Conservation (phyloP, 2,113 vertebrate species). For the Cnemophilus loriae region DNA sequence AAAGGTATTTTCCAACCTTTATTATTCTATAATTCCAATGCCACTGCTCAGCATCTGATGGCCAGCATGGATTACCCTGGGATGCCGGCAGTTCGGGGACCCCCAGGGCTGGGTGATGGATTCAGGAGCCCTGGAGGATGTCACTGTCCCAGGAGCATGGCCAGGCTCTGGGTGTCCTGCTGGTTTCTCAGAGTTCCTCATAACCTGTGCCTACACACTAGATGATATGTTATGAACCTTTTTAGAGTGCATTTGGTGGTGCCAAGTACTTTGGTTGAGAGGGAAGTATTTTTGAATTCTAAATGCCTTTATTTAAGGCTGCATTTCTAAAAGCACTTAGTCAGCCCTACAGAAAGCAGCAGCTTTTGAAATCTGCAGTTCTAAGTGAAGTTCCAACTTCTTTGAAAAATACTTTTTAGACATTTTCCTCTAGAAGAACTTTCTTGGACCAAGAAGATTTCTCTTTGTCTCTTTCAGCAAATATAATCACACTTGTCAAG, state of each 20-base stretch:
- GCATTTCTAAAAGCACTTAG: neutral
- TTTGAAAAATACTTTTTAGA: neutral
- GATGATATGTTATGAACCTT: fast-evolving
- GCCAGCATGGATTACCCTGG: neutral
- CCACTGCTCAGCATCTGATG: neutral
- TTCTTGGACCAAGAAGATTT: neutral
- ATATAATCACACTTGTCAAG: neutral
- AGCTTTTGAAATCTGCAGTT: neutral
- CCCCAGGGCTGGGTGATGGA: neutral
- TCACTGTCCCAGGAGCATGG: fast-evolving
- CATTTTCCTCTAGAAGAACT: neutral
- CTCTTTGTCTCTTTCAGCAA: neutral
- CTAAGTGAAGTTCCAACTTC: neutral
- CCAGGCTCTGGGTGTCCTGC: neutral
- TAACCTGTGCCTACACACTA: fast-evolving
- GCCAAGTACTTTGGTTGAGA: neutral
- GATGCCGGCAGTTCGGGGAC: fast-evolving
- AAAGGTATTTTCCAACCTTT: neutral
- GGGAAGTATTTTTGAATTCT: neutral
- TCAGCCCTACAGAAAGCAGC: neutral
- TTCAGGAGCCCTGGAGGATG: neutral
- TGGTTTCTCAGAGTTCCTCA: neutral
- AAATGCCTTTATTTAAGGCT: neutral
- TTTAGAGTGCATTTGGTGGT: neutral
- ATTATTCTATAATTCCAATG: neutral